Conservation (phyloP, 2,113 vertebrate species). For the Apus apus region DNA sequence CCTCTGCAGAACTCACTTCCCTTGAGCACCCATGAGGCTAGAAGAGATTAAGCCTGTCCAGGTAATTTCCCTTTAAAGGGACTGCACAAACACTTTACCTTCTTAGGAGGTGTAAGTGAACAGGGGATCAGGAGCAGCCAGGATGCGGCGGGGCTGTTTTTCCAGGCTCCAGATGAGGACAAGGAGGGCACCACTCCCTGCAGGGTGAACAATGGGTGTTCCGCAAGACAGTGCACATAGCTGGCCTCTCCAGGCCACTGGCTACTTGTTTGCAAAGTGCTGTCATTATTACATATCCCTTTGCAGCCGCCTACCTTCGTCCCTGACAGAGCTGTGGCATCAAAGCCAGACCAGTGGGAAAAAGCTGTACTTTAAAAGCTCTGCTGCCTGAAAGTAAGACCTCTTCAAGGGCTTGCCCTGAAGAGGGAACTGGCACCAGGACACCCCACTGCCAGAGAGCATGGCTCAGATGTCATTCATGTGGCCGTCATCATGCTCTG, state of each 20-base stretch:
- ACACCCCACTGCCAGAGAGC: neutral
- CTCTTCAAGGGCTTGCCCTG: neutral
- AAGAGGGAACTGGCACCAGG: neutral
- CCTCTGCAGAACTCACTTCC: neutral
- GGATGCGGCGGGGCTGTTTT: neutral
- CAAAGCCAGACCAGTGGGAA: neutral
- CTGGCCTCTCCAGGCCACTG: neutral
- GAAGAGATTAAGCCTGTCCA: neutral
- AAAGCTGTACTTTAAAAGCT: neutral
- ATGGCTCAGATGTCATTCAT: neutral
- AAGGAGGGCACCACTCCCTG: slow-evolving; percentile 11
- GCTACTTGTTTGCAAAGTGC: neutral
- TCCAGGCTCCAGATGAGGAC: neutral
- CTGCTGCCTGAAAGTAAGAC: neutral
- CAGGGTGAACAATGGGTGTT: neutral
- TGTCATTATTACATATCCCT: neutral
- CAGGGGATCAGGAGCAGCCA: neutral
- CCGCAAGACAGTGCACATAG: neutral
- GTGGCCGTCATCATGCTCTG: neutral
- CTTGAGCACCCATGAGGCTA: neutral
- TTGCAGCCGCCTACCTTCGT: neutral
- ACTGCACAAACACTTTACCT: neutral
- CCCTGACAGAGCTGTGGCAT: neutral
- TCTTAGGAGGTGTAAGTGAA: neutral
- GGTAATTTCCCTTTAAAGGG: neutral